These are phyloP conservation scores for Molothrus aeneus DNA, from an alignment of 2,797 vertebrate species.

Conservation along the genomic window DNA sequence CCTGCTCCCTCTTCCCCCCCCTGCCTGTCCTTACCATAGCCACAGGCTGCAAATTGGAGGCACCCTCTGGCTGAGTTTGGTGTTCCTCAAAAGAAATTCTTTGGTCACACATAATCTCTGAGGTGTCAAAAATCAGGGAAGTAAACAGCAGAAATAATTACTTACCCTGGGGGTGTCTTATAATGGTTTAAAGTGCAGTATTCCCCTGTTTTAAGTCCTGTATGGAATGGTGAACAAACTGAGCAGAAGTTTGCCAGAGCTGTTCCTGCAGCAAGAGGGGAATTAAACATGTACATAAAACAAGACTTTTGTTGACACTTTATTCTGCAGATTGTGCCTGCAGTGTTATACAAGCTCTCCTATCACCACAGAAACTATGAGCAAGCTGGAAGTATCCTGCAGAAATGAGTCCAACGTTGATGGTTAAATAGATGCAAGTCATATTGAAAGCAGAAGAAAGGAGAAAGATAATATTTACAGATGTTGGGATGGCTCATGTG, in stretches of 20 bases:
- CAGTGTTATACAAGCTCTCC: neutral
- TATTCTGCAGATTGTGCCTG: neutral
- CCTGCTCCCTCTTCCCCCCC: neutral
- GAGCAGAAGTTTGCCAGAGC: neutral
- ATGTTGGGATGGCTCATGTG: neutral
- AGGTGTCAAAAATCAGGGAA: neutral
- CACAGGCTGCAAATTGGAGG: rapidly evolving
- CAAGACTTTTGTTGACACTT: neutral
- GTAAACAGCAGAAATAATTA: neutral
- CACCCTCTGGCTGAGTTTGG: neutral
- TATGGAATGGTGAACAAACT: neutral
- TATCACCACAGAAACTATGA: neutral
- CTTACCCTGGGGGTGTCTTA: neutral
- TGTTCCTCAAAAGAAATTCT: neutral
- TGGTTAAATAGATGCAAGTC: neutral
- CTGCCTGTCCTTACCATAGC: neutral
- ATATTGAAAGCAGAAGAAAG: neutral
- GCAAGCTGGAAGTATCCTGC: neutral
- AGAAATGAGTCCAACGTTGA: neutral
- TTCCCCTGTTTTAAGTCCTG: neutral
- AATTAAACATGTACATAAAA: neutral
- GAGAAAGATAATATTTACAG: neutral
- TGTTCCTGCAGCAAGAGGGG: neutral
- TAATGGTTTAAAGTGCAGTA: neutral
- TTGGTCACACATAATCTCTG: neutral